phyloP scores from a whole-genome alignment of 2,888 invertebrate species.

The Cartodere bifasciata region DNA sequence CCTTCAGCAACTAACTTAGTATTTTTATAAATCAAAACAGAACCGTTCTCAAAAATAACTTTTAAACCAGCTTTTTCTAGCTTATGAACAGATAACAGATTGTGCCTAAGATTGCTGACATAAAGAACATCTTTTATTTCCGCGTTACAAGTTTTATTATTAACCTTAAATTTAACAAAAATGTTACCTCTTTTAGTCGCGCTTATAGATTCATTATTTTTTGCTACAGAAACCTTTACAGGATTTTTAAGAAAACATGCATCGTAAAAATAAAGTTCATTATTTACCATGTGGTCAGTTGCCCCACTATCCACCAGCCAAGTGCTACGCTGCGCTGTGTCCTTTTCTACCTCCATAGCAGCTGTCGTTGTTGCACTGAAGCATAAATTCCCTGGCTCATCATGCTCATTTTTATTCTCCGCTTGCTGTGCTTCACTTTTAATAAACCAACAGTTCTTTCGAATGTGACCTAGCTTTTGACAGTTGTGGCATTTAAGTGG shows the following conservation, averaged over 20 bases:
- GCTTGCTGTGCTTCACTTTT: too few relatives aligned
- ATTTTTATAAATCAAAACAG: constrained; percentile 10
- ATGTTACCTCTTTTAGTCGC: constrained; percentile 10
- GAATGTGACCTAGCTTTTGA: too few relatives aligned
- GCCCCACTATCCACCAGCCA: constrained; percentile 11
- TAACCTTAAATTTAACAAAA: constrained; percentile 3
- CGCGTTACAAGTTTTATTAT: constrained; percentile 1
- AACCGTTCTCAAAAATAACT: constrained; percentile 7
- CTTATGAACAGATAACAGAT: constrained; percentile 11
- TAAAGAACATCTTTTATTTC: constrained; percentile 8
- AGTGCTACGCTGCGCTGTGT: too few relatives aligned
- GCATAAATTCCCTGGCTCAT: too few relatives aligned
- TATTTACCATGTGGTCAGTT: constrained; percentile 12
- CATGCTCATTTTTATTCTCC: too few relatives aligned
- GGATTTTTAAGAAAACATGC: too few relatives aligned
- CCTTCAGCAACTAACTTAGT: constrained; percentile 6
- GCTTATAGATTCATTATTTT: constrained; percentile 9
- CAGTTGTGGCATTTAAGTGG: too few relatives aligned
- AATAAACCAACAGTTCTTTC: too few relatives aligned
- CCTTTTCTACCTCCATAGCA: too few relatives aligned
- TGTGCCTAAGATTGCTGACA: constrained; percentile 6
- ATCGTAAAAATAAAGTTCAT: too few relatives aligned
- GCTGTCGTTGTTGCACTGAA: too few relatives aligned
- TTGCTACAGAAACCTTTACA: constrained; percentile 10
- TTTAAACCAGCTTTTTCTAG: constrained; percentile 10